Evolutionary conservation across 1,140 invertebrate species (phyloP).

Genomic region (Papilio aristodemus): DNA sequence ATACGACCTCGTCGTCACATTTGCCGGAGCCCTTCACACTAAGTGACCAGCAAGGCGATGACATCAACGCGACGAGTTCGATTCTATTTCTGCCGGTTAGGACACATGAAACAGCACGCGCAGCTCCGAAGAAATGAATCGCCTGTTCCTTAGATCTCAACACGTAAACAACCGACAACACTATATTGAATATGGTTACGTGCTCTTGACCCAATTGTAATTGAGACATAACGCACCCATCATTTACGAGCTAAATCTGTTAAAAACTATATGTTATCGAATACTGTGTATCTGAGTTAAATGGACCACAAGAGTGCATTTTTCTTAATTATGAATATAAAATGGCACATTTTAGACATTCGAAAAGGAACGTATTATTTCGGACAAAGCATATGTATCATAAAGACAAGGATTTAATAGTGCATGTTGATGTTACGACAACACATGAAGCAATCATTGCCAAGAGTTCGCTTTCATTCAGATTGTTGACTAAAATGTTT

Average conservation of each 20-base stretch:
- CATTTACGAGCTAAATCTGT: no score
- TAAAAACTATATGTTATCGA: no score
- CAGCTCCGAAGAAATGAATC: constrained; percentile 2
- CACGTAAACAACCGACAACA: neutral
- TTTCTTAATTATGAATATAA: no score
- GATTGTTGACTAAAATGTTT: neutral
- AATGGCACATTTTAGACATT: no score
- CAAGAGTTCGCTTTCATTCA: neutral
- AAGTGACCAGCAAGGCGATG: constrained; percentile 7
- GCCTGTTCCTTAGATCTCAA: neutral
- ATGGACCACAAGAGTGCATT: no score
- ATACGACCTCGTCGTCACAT: neutral
- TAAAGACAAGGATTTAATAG: neutral
- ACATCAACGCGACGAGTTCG: constrained; percentile 21
- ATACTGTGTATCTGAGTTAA: no score
- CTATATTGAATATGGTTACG: neutral
- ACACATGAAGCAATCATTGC: neutral
- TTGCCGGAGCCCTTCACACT: constrained; percentile 19
- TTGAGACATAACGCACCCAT: no score
- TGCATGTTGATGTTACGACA: neutral
- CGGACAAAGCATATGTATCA: no score
- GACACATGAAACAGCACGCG: constrained; percentile 12
- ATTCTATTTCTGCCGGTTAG: constrained; percentile 23
- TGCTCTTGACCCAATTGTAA: constrained; percentile 12
- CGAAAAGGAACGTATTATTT: no score